phyloP scores from a whole-genome alignment of 1,140 invertebrate genomes.

The Belonocnema kinseyi region DNA sequence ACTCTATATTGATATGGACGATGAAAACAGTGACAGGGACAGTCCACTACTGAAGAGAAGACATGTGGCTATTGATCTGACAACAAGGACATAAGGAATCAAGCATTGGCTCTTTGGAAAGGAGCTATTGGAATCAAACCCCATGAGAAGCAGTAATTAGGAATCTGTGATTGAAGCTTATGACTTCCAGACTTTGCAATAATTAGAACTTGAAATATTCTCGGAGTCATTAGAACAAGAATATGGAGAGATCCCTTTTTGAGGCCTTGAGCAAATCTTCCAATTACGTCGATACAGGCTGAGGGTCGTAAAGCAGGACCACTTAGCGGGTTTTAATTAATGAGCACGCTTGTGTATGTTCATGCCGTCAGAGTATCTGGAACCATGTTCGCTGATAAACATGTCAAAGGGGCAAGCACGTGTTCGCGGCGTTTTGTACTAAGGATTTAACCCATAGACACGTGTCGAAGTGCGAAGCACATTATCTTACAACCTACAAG shows the following conservation, averaged over 20 bases:
- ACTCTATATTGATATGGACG: constrained; percentile 73
- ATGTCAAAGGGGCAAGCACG: constrained; percentile 50
- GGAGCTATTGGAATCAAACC: not conserved
- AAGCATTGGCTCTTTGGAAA: not conserved
- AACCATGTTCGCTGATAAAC: constrained; percentile 48
- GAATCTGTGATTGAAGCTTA: constrained; percentile 23
- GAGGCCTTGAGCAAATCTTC: not conserved
- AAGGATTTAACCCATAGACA: constrained; percentile 44
- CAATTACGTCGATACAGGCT: not conserved
- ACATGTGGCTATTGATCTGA: constrained; percentile 81
- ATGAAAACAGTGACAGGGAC: constrained; percentile 76
- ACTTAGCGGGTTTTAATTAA: constrained; percentile 58
- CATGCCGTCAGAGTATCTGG: not conserved
- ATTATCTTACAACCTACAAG: constrained; percentile 62
- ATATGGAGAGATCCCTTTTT: constrained; percentile 13
- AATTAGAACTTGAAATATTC: not conserved
- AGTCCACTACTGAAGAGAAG: constrained; percentile 76
- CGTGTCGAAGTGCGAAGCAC: constrained; percentile 49
- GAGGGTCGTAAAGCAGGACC: not conserved
- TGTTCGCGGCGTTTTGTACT: constrained; percentile 53
- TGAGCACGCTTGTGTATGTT: constrained; percentile 36
- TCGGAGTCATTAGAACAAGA: not conserved
- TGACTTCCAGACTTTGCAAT: not conserved
- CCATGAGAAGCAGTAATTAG: not conserved
- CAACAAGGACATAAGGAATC: constrained; percentile 69